A percentile compares a stretch with the other conserved stretches of the same genome.
These are phyloP conservation scores for Danaus chrysippus DNA, from an alignment of 2,888 invertebrate species.

Conservation along the genomic window DNA sequence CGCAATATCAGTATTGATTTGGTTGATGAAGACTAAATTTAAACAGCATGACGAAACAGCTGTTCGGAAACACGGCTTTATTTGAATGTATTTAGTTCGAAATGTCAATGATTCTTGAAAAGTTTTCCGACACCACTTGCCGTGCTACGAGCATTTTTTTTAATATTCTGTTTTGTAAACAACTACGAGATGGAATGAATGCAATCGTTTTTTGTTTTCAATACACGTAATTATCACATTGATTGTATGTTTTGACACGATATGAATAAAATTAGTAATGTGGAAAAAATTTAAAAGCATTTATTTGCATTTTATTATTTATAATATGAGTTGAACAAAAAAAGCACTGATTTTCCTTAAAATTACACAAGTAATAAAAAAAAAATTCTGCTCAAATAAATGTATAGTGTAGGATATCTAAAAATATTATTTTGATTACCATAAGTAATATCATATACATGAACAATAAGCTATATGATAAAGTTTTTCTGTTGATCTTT, in stretches of 20 bases:
- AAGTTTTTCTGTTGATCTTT: background rate
- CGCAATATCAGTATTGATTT: conserved; percentile 77
- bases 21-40: conserved; percentile 66
- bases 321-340: too few relatives aligned
- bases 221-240: conserved; percentile 14
- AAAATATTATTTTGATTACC: too few relatives aligned
- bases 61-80: conserved; percentile 53
- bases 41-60: conserved; percentile 70
- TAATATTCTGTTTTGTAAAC: background rate
- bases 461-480: background rate
- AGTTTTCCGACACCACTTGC: conserved; percentile 9
- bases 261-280: too few relatives aligned
- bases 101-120: conserved; percentile 28
- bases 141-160: background rate
- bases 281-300: too few relatives aligned
- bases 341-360: too few relatives aligned
- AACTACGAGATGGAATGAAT: background rate
- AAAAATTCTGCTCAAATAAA: too few relatives aligned
- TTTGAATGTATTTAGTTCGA: conserved; percentile 35
- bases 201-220: conserved; percentile 9
- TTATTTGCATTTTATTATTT: too few relatives aligned
- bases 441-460: too few relatives aligned
- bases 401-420: too few relatives aligned
- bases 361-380: too few relatives aligned
- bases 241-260: conserved; percentile 28